Conservation (phyloP, 1,140 invertebrate species). For the Drosophila chauvacae region DNA sequence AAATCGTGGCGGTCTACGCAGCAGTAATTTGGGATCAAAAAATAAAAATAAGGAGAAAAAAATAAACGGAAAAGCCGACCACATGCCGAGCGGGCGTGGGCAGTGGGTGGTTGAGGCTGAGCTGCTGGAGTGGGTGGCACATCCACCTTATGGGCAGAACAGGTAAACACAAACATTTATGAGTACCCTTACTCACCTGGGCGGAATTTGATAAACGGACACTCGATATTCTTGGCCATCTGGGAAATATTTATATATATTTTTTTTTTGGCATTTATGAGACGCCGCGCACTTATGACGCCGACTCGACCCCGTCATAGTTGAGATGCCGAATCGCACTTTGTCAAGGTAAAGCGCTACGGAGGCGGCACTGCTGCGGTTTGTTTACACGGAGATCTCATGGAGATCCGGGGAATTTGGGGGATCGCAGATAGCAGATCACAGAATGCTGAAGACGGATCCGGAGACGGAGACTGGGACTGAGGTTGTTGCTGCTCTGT, state of each 20-base stretch:
- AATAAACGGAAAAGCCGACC: constrained; percentile 21
- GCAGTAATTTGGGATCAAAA: constrained; percentile 20
- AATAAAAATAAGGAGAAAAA: constrained; percentile 3
- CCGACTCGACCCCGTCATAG: constrained; percentile 46
- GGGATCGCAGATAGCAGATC: background rate
- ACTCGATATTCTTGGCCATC: constrained; percentile 29
- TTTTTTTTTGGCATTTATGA: constrained; percentile 23
- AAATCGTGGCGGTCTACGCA: constrained; percentile 20
- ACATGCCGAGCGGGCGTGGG: constrained; percentile 34
- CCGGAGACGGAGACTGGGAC: constrained; percentile 16
- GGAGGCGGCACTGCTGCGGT: constrained; percentile 44
- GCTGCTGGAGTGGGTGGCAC: constrained; percentile 18
- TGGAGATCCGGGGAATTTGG: constrained; percentile 1
- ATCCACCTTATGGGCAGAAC: constrained; percentile 30
- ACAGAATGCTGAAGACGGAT: constrained; percentile 1
- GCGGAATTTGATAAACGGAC: constrained; percentile 24
- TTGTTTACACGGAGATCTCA: constrained; percentile 60
- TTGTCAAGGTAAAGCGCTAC: constrained; percentile 54
- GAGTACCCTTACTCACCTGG: constrained; percentile 32
- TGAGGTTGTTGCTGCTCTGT: constrained; percentile 48
- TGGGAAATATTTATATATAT: constrained; percentile 12
- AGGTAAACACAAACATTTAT: constrained; percentile 30
- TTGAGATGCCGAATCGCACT: constrained; percentile 66
- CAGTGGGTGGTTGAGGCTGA: constrained; percentile 20
- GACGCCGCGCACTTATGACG: constrained; percentile 36